Evolutionary conservation across 2,888 invertebrate species (phyloP).

Genomic region (Stenodera caucasica): DNA sequence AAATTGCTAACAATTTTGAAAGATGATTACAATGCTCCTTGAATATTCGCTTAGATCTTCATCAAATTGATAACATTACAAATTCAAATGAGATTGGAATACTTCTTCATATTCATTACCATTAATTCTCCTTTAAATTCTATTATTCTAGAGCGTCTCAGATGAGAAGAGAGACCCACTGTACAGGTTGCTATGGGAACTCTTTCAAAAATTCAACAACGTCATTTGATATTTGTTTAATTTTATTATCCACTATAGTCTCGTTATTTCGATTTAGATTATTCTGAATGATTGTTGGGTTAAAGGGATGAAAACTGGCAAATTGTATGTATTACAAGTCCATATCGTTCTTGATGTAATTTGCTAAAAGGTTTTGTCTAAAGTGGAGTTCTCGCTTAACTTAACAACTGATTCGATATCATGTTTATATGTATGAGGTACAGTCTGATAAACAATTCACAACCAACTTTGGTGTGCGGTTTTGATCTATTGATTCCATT

Average conservation of each 20-base stretch:
- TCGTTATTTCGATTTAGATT: too few relatives aligned
- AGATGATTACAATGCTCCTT: background rate
- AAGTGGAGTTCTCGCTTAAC: slow-evolving; percentile 57
- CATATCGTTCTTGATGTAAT: slow-evolving; percentile 50
- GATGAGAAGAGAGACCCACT: too few relatives aligned
- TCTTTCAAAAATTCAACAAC: too few relatives aligned
- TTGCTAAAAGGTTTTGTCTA: slow-evolving; percentile 58
- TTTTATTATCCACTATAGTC: too few relatives aligned
- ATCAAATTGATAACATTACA: background rate
- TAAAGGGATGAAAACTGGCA: slow-evolving; percentile 22
- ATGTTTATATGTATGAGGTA: slow-evolving; percentile 57
- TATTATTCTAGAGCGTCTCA: too few relatives aligned
- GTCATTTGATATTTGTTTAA: too few relatives aligned
- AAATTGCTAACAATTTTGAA: background rate
- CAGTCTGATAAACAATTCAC: slow-evolving; percentile 32
- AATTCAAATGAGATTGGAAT: slow-evolving; percentile 2
- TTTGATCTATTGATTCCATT: slow-evolving; percentile 9
- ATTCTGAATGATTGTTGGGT: background rate
- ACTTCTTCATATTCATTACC: background rate
- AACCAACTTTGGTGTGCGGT: background rate
- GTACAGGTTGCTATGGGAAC: too few relatives aligned
- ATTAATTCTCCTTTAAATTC: background rate
- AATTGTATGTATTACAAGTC: slow-evolving; percentile 46
- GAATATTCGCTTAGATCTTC: slow-evolving; percentile 2
- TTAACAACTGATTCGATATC: slow-evolving; percentile 58